Evolutionary conservation across 2,113 vertebrate genomes (phyloP), one percentile per base, ranked within the genome.

Genomic region (Coryphaenoides rupestris): DNA sequence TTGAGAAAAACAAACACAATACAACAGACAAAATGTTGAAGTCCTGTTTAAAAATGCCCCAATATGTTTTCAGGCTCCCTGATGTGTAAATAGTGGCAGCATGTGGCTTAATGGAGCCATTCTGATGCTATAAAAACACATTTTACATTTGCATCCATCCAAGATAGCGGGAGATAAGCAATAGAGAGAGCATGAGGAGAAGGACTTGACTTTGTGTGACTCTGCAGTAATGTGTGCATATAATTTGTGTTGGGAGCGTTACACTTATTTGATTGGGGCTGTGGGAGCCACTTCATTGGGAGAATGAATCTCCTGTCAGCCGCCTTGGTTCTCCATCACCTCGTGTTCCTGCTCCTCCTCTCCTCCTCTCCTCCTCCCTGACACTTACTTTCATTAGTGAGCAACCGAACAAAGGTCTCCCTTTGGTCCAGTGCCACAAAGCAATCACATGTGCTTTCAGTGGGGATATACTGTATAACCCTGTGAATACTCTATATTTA

Each of bases 281-380:
- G 85, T 82, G 78, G 71, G 75, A 74, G 61, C 78, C 71, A 78
- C 85, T 81, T 84, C 79, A 84, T 79, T 86, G 62, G 76, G 78
- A 78, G 68, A 64, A 71, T 58, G 56, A 54, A 66, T 60, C 62
- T 15, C 61, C n/a, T 66, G 68, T 61, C 14, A 58, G 15, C 47
- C 47, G 14, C 47, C 17, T 50, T 50, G 15, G 15, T 13, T 50
- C 16, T n/a, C 12, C 47, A n/a, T n/a, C 13, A 17, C 47, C 47
- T n/a, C 13, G n/a, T 50, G 15, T n/a, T 50, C 47, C 61, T 65
- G 14, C 55, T 50, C 71, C 59, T 55, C 61, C 68, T 45, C 5
- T 23, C 40, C 65, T 16, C 33, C 69, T 19, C 63, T 21, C 14
- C 75, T 76, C 73, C 52, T 26, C 69, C 33, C 33, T 40, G 9